Base-by-base conservation (phyloP, 2,888 invertebrate species). In the Laspeyria flexula region DNA sequence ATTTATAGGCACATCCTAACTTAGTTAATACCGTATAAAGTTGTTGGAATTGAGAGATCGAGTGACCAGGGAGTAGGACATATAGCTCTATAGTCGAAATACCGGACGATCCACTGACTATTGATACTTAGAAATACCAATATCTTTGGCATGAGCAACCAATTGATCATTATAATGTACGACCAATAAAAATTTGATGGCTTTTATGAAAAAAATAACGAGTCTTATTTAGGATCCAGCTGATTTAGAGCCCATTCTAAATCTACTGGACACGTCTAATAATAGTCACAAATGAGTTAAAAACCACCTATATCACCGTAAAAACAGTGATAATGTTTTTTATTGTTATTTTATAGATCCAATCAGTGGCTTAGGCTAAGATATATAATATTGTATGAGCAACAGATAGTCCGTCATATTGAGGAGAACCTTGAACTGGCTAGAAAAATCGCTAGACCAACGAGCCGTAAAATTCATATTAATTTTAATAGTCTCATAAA, bases 21-120 rank as follows among this genome's bases (percentile, higher is more conserved):
- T 69, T 84, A 81, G 86, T 88, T 85, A 85, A 86, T 86, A 80
- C 73, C 51, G 61, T 80, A 87, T 87, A 83, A 83, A 87, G 83
- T 82, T 77, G 83, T 87, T 71, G 63, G 71, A 71, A 75, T 71
- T 70, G 60, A 69, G 66, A 62, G 57, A 58, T 60, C 56, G 57
- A 53, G 55, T 62, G 59, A 66, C 66, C 54, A 44, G 55, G 25
- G 33, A 11, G 40, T 21, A 21, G 21, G 21, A 3, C 27, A 13
- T 21, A 16, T 35, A 21, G 31, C 48, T 52, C 39, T n/a, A n/a
- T n/a, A n/a, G n/a, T 51, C 31, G 58, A 47, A n/a, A 44, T 29
- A 40, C 37, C 31, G 13, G 16, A 4, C 25, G 12, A 1, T 18
- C 21, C 21, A 12, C 10, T 11, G 21, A 21, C 11, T 37, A 37